Percentiles rank a stretch among this genome's conserved stretches.
Conservation (phyloP, 1,140 invertebrate species). For the Drosophila serrata region DNA sequence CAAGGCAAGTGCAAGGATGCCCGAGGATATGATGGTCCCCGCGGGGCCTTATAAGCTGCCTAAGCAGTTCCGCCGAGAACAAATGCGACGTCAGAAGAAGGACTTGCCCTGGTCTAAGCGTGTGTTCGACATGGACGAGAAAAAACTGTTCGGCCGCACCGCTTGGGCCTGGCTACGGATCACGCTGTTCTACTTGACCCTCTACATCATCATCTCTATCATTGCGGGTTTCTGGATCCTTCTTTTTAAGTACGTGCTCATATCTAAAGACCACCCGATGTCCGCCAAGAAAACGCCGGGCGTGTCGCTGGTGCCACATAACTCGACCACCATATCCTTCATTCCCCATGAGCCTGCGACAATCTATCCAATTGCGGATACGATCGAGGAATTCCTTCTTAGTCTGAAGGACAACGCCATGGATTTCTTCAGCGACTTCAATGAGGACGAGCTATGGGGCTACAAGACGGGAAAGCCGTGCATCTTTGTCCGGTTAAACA, state of each 20-base stretch:
- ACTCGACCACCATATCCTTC: neutral
- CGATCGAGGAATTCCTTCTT: constrained; percentile 26
- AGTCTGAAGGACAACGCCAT: constrained; percentile 7
- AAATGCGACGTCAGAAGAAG: constrained; percentile 15
- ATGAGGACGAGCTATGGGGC: constrained; percentile 53
- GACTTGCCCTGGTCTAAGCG: constrained; percentile 62
- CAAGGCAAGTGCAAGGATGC: constrained; percentile 14
- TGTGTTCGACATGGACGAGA: constrained; percentile 49
- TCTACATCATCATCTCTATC: constrained; percentile 1
- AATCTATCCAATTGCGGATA: constrained; percentile 30
- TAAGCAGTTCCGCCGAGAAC: constrained; percentile 53
- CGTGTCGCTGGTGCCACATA: constrained; percentile 37
- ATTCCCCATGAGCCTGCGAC: neutral
- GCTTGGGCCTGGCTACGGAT: constrained; percentile 49
- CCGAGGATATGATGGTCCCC: constrained; percentile 29
- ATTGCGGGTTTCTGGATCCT: neutral
- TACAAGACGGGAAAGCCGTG: constrained; percentile 26
- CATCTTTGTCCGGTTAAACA: constrained; percentile 59
- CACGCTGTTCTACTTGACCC: constrained; percentile 36
- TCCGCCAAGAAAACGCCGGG: constrained; percentile 41
- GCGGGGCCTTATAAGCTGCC: constrained; percentile 46
- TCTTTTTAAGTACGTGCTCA: constrained; percentile 7
- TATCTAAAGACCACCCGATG: neutral
- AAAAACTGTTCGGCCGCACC: constrained; percentile 40
- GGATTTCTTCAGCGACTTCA: constrained; percentile 32